Conservation (phyloP, 2,113 vertebrate genomes). For the Silurus asotus region DNA sequence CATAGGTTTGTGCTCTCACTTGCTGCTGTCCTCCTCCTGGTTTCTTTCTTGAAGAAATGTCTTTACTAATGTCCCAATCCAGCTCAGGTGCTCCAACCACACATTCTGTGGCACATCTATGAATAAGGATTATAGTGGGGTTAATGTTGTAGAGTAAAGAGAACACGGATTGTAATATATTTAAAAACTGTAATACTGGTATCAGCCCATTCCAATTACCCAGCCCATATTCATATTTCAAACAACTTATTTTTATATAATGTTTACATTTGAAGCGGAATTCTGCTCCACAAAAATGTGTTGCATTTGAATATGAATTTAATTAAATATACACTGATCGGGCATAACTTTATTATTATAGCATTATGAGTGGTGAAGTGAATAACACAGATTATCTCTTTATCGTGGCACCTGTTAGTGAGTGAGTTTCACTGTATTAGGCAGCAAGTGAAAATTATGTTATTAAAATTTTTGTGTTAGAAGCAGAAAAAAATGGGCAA, state of each 20-base stretch:
- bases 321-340: neutral
- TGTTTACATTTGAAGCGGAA: neutral
- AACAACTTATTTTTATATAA: neutral
- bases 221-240: neutral
- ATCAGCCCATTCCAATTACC: neutral
- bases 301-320: neutral
- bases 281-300: neutral
- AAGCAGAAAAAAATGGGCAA: too few relatives aligned
- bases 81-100: slow-evolving; percentile 74
- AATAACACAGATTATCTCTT: too few relatives aligned
- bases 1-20: slow-evolving; percentile 54
- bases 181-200: neutral
- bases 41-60: slow-evolving; percentile 67
- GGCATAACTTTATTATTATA: too few relatives aligned
- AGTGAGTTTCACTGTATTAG: too few relatives aligned
- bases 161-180: too few relatives aligned
- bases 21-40: slow-evolving; percentile 49
- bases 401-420: too few relatives aligned
- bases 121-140: neutral
- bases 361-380: too few relatives aligned
- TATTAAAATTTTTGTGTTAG: too few relatives aligned
- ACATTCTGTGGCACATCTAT: slow-evolving; percentile 74
- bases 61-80: slow-evolving; percentile 75
- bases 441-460: too few relatives aligned
- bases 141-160: too few relatives aligned